These are phyloP conservation scores for Labeo calbasu DNA, from an alignment of 2,797 vertebrate genomes.

Conservation along the genomic window DNA sequence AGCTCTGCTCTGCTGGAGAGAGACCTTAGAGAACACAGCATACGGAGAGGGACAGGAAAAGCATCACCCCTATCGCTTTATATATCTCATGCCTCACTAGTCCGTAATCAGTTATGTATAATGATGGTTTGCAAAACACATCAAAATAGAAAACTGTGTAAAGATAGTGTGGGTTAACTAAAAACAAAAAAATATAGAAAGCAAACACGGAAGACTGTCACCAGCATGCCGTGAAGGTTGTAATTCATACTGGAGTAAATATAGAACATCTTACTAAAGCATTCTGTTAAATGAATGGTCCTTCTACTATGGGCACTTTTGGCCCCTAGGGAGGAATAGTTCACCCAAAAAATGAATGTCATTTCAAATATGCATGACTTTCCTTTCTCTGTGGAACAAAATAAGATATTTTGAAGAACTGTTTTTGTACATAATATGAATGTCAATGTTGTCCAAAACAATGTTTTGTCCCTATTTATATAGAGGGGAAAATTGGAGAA, in stretches of 20 bases:
- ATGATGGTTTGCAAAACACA: constrained; percentile 4
- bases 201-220: not conserved
- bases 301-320: not conserved
- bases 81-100: constrained; percentile 40
- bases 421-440: not conserved
- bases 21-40: constrained; percentile 57
- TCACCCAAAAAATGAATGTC: not conserved
- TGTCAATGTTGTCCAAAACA: not conserved
- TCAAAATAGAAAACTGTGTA: not conserved
- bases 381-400: not conserved
- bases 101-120: constrained; percentile 15
- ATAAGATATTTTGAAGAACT: not conserved
- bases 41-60: constrained; percentile 54
- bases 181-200: not conserved
- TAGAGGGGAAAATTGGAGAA: no score
- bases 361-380: not conserved
- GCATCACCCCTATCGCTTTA: constrained; percentile 35
- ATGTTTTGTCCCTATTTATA: no score
- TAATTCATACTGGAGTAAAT: not conserved
- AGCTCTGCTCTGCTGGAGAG: constrained; percentile 55
- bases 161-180: not conserved
- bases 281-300: not conserved
- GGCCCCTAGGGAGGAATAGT: not conserved
- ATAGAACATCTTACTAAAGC: not conserved
- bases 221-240: not conserved